Evolutionary conservation across 2,888 invertebrate species (phyloP).

Genomic region (Cheilosia vernalis): DNA sequence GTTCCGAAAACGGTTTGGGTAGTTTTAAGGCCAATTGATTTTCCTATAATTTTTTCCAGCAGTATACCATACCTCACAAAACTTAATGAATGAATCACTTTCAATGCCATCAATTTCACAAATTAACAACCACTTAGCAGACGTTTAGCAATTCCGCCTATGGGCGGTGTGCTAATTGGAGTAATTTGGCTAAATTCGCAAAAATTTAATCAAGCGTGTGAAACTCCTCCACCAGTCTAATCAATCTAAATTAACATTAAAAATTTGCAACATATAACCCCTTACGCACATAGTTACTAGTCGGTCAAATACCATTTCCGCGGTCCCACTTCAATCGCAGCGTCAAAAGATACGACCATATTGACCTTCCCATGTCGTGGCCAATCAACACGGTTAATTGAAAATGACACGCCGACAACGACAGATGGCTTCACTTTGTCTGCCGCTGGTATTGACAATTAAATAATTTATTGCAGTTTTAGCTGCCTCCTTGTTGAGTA

Average conservation of each 20-base stretch:
- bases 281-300: background rate
- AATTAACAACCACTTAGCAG: background rate
- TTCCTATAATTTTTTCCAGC: too few species aligned
- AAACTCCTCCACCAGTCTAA: background rate
- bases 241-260: background rate
- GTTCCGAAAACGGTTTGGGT: too few species aligned
- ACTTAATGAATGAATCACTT: too few species aligned
- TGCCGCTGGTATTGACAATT: conserved; percentile 16
- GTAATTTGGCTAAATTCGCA: background rate
- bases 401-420: conserved; percentile 40
- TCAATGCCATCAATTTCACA: background rate
- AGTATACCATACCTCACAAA: too few species aligned
- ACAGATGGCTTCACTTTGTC: conserved; percentile 40
- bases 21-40: too few species aligned
- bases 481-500: conserved; percentile 31
- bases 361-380: conserved; percentile 44
- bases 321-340: conserved; percentile 19
- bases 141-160: background rate
- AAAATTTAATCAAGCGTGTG: background rate
- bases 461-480: conserved; percentile 35
- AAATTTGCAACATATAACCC: background rate
- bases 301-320: conserved; percentile 15
- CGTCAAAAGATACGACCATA: conserved; percentile 1
- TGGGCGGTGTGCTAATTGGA: background rate
- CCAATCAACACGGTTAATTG: conserved; percentile 50